Evolutionary conservation across 2,888 invertebrate species (phyloP), one percentile per base, ranked within the genome.

Genomic region (Cephus runcator): DNA sequence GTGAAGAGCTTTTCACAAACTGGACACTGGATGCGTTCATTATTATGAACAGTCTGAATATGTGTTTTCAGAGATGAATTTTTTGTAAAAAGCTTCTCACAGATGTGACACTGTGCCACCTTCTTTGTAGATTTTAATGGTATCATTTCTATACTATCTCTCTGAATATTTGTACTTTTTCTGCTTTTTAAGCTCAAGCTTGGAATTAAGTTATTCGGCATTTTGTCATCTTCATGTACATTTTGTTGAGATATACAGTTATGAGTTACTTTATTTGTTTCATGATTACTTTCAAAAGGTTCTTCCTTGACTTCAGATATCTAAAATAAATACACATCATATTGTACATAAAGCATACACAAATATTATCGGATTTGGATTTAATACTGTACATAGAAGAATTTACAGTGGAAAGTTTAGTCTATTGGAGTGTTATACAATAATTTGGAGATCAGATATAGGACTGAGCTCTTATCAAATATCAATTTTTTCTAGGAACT

Each of bases 31-130:
- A 76, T 76, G 4, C 76, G 76, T 76, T 76, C 76, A 71, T 76
- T 76, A n/a, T 76, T 76, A 11, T 76, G 76, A 69, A 56, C 40
- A 56, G 76, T 76, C 34, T 76, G 76, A 31, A 69, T 34, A 23
- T 76, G 76, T 35, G 34, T 76, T 76, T 69, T 76, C 1, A 76
- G 76, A 23, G 76, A 76, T 11, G 76, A 76, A 12, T 76, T 76
- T 12, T 76, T 76, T 4, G 76, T 76, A 36, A 76, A 76, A 4
- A 76, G 12, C 33, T 76, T 76, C 30, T 76, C n/a, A 12, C 76
- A 76, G 31, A 69, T 69, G 15, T 69, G 69, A 76, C 76, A 76
- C 40, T 76, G 23, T 56, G 40, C 40, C 23, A 56, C 40, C 40
- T 56, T 56, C 23, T 15, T 56, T 9, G 9, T 56, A 4, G 40